These are phyloP conservation scores for Lepidurus packardi DNA, from an alignment of 1,140 invertebrate genomes.

Conservation along the genomic window DNA sequence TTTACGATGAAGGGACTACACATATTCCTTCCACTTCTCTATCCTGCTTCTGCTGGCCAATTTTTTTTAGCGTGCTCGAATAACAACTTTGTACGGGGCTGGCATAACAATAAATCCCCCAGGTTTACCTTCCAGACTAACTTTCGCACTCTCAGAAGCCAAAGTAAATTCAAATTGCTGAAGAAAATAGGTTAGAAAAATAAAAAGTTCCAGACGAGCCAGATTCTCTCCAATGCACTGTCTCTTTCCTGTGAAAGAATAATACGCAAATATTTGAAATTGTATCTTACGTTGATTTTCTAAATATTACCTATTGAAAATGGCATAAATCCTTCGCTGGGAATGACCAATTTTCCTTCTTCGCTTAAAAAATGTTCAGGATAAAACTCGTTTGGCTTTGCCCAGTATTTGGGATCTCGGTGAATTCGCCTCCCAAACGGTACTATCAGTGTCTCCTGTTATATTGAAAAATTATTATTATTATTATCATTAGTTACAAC, in stretches of 20 bases:
- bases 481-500: not conserved
- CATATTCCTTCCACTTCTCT: too few relatives aligned
- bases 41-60: too few relatives aligned
- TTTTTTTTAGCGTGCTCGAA: too few relatives aligned
- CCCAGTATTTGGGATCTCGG: constrained; percentile 20
- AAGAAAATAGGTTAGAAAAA: not conserved
- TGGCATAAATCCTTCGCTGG: too few relatives aligned
- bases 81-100: too few relatives aligned
- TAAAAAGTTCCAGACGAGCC: constrained; percentile 3
- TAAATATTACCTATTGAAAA: not conserved
- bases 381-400: constrained; percentile 23
- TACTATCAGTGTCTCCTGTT: not conserved
- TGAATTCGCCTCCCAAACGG: constrained; percentile 14
- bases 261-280: not conserved
- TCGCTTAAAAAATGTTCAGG: constrained; percentile 26
- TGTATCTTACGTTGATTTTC: not conserved
- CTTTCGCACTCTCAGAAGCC: too few relatives aligned
- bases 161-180: too few relatives aligned
- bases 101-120: too few relatives aligned
- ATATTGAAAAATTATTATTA: not conserved
- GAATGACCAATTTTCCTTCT: not conserved
- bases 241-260: not conserved
- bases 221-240: constrained; percentile 20
- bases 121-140: too few relatives aligned
- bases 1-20: too few relatives aligned